A percentile compares a stretch with the other conserved stretches of the same genome.
Conservation (phyloP, 2,888 invertebrate genomes). For the Leptinotarsa tumamoca region DNA sequence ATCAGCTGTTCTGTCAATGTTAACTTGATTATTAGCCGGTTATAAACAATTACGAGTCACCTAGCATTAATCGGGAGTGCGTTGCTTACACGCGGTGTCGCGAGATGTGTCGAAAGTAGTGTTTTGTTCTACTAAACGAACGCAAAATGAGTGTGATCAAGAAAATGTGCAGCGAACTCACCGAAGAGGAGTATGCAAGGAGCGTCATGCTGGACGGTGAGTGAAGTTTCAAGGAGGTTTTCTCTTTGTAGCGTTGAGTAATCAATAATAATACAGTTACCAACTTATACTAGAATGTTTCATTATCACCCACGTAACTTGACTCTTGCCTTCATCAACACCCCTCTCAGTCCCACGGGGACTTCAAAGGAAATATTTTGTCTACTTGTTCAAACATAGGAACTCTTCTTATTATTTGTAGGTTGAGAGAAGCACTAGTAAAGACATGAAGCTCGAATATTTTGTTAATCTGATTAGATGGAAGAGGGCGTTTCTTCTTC, state of each 20-base stretch:
- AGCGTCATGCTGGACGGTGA: constrained; percentile 61
- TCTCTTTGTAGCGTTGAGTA: neutral
- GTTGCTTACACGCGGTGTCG: neutral
- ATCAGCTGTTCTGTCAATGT: constrained; percentile 49
- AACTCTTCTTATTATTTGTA: too few species aligned
- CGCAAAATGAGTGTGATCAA: constrained; percentile 56
- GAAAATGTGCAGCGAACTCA: constrained; percentile 51
- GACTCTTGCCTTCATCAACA: too few species aligned
- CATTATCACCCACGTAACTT: neutral
- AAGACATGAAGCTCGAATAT: neutral
- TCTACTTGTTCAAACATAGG: too few species aligned
- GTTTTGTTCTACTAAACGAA: neutral
- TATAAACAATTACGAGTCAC: constrained; percentile 15
- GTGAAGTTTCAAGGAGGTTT: constrained; percentile 20
- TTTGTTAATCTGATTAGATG: neutral
- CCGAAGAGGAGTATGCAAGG: constrained; percentile 60
- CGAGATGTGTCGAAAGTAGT: constrained; percentile 12
- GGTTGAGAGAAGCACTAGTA: too few species aligned
- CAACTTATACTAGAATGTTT: neutral
- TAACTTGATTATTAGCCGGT: constrained; percentile 31
- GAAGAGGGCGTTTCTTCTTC: neutral
- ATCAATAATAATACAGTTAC: neutral
- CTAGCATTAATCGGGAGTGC: neutral
- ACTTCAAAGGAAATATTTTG: too few species aligned
- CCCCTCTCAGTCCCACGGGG: too few species aligned